A percentile compares a stretch with the other conserved stretches of the same genome.
Conservation (phyloP, 2,797 vertebrate genomes). For the Carapus acus region DNA sequence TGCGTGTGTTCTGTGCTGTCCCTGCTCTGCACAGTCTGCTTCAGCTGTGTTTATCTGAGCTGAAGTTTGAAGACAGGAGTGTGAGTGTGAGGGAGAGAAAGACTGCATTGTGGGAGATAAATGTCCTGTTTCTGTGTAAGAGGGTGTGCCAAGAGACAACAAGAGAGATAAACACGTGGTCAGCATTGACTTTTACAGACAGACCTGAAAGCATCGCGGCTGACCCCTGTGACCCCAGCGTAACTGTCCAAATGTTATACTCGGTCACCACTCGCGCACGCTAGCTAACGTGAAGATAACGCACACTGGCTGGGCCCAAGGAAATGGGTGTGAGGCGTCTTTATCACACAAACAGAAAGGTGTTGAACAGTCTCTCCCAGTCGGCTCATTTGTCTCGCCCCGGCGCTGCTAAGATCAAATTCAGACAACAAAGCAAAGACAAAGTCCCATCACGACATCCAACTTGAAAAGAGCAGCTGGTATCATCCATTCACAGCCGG, state of each 20-base stretch:
- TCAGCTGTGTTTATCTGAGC: slow-evolving; percentile 4
- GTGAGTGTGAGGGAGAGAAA: slow-evolving; percentile 31
- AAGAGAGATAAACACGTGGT: slow-evolving; percentile 51
- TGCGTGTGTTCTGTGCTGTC: slow-evolving; percentile 38
- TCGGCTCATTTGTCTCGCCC: slow-evolving; percentile 43
- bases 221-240: slow-evolving; percentile 14
- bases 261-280: slow-evolving; percentile 1
- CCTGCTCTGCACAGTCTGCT: slow-evolving; percentile 43
- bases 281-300: slow-evolving; percentile 47
- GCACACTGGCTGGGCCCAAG: slow-evolving; percentile 8
- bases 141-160: slow-evolving; percentile 62
- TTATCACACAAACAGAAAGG: slow-evolving; percentile 39
- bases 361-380: slow-evolving; percentile 25
- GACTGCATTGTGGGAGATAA: slow-evolving; percentile 67
- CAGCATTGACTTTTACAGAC: slow-evolving; percentile 20
- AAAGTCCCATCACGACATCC: slow-evolving; percentile 29
- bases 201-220: slow-evolving; percentile 25
- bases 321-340: slow-evolving; percentile 33
- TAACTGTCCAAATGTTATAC: slow-evolving; percentile 18
- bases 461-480: slow-evolving; percentile 15
- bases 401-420: slow-evolving; percentile 23
- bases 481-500: slow-evolving; percentile 41
- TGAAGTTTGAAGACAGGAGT: slow-evolving; percentile 51
- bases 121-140: slow-evolving; percentile 43
- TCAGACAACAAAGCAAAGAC: slow-evolving; percentile 51